Evolutionary conservation across 1,140 invertebrate species (phyloP).

Genomic region (Heliconius hewitsoni): DNA sequence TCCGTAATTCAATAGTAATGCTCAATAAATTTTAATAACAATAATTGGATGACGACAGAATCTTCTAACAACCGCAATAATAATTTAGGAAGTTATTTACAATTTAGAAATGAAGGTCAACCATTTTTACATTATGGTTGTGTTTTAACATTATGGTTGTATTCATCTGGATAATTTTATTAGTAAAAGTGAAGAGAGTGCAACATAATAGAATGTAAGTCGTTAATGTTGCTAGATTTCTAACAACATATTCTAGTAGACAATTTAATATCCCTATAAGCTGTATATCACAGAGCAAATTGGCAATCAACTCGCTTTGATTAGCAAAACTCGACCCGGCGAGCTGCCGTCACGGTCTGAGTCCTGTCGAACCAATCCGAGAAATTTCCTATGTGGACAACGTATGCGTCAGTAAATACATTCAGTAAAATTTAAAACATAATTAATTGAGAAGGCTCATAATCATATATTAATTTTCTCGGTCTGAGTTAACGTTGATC

Average conservation of each 20-base stretch:
- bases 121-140: not conserved
- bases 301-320: constrained; percentile 67
- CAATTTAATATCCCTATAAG: constrained; percentile 56
- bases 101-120: constrained; percentile 7
- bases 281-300: constrained; percentile 66
- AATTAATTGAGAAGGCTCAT: constrained; percentile 56
- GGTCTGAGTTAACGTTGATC: constrained; percentile 51
- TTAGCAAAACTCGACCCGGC: constrained; percentile 47
- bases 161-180: not conserved
- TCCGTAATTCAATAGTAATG: constrained; percentile 60
- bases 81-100: constrained; percentile 38
- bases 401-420: constrained; percentile 29
- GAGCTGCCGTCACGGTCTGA: constrained; percentile 38
- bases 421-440: constrained; percentile 35
- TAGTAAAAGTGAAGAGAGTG: not conserved
- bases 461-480: constrained; percentile 62
- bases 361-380: constrained; percentile 39
- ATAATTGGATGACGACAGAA: constrained; percentile 63
- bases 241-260: constrained; percentile 29
- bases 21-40: constrained; percentile 72
- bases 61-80: constrained; percentile 54
- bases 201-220: constrained; percentile 6
- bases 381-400: constrained; percentile 39
- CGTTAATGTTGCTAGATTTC: constrained; percentile 8
- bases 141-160: not conserved